phyloP scores from a whole-genome alignment of 2,797 vertebrate species.

The Pteronotus mesoamericanus region DNA sequence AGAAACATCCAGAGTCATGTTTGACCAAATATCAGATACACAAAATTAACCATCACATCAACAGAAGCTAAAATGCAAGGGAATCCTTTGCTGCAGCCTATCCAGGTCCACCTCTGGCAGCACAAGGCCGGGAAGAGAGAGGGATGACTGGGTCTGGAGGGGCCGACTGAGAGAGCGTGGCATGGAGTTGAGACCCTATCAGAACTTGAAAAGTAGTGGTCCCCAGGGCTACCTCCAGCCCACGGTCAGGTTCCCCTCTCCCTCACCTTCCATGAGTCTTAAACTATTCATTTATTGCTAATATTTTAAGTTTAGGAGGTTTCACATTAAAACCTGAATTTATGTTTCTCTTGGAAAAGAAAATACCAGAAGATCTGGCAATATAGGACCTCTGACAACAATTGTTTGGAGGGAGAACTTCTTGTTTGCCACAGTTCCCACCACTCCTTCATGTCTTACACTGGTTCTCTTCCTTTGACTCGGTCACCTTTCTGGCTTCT shows the following conservation, averaged over 20 bases:
- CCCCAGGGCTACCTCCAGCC: not conserved
- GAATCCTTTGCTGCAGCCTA: not conserved
- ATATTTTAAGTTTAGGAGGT: not conserved
- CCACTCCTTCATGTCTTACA: not conserved
- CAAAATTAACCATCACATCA: not conserved
- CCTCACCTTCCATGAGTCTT: not conserved
- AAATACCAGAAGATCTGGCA: not conserved
- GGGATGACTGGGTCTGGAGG: not conserved
- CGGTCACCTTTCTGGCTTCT: not conserved
- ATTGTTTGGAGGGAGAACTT: not conserved
- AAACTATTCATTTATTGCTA: not conserved
- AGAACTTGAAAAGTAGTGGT: not conserved
- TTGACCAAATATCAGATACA: not conserved
- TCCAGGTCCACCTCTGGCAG: accelerated
- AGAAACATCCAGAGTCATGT: not conserved
- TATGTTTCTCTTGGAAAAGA: not conserved
- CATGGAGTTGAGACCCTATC: accelerated
- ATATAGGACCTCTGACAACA: not conserved
- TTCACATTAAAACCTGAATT: not conserved
- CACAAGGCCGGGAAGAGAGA: not conserved
- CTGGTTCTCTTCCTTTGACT: not conserved
- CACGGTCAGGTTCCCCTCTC: not conserved
- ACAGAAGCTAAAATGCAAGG: not conserved
- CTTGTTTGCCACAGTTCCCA: not conserved
- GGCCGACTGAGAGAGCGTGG: not conserved